Base-by-base conservation (phyloP, 2,797 vertebrate species). In the Myotis vivesi region DNA sequence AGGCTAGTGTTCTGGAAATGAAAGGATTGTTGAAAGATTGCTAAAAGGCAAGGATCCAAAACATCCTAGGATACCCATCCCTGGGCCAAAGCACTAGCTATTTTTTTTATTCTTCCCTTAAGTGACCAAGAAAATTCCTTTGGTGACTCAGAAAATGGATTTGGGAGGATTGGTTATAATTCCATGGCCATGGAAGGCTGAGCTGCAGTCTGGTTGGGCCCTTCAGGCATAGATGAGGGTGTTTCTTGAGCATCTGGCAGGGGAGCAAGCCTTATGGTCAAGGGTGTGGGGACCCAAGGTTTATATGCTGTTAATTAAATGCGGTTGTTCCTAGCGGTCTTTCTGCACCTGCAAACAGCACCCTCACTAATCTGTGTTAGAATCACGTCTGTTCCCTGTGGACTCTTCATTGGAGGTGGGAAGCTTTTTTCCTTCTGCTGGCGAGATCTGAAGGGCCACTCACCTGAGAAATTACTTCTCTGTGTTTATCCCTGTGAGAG, bases 381-480 rank as follows among this genome's bases (percentile, higher is more conserved):
- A 25, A 46, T 76, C 1, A 0, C 36, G 53, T 79, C 71, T 68
- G 3, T 62, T 76, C 19, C 77, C 76, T 4, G 0, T 3, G 66
- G 77, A 73, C 44, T n/a, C 9, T 19, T 22, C 23, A 33, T 46
- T 71, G 44, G 69, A 79, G 62, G 69, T 75, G 19, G 23, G 53
- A 59, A 73, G 22, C 17, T 38, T 36, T 57, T 25, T 51, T 51
- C 66, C 41, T 82, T 79, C 96, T 77, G 28, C 72, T 81, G 1
- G 30, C 44, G 36, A 38, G 38, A 93, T 83, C 51, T 76, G 22
- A 92, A 80, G 41, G 33, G 28, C 71, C 15, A 9, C 80, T 71
- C 75, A 84, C 36, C 84, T 87, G 62, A 91, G 96, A 89, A 95
- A 68, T 81, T 51, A 77, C 82, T 87, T 75, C 51, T 91, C 46